phyloP scores from a whole-genome alignment of 2,888 invertebrate genomes.

The Nineta flava region DNA sequence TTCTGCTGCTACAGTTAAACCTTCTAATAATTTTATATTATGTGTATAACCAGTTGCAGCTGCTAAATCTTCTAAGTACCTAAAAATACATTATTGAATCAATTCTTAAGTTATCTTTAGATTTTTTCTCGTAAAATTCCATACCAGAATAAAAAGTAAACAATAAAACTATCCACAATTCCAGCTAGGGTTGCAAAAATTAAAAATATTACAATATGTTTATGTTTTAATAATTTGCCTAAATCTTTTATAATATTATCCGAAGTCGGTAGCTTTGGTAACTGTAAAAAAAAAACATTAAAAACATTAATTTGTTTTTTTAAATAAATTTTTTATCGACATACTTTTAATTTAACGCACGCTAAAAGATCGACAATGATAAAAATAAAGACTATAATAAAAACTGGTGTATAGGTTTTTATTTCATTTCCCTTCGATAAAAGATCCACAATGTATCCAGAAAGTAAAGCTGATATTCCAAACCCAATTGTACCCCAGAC shows the following conservation, averaged over 20 bases:
- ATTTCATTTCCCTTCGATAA: slow-evolving; percentile 35
- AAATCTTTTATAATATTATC: slow-evolving; percentile 53
- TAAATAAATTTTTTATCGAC: slow-evolving; percentile 6
- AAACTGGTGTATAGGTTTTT: slow-evolving; percentile 58
- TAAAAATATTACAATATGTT: slow-evolving; percentile 50
- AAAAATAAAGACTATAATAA: slow-evolving; percentile 46
- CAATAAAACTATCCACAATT: slow-evolving; percentile 62
- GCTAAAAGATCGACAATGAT: slow-evolving; percentile 48
- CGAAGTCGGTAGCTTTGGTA: slow-evolving; percentile 51
- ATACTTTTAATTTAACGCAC: slow-evolving; percentile 44
- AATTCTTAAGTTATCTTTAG: neutral
- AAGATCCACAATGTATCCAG: slow-evolving; percentile 52
- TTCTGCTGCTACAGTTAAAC: slow-evolving; percentile 62
- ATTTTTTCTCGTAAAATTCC: slow-evolving; percentile 13
- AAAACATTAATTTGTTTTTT: neutral
- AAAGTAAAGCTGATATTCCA: slow-evolving; percentile 52
- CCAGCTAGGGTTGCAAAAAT: slow-evolving; percentile 60
- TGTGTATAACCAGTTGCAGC: slow-evolving; percentile 38
- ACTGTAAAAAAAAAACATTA: slow-evolving; percentile 27
- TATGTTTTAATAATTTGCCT: slow-evolving; percentile 40
- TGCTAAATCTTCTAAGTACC: slow-evolving; percentile 67
- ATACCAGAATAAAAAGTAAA: slow-evolving; percentile 70
- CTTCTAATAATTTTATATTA: slow-evolving; percentile 63
- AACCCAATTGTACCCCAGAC: slow-evolving; percentile 76
- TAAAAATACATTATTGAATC: slow-evolving; percentile 18